phyloP scores from a whole-genome alignment of 53 echinoderm and acorn worm species.

The Holothuria leucospilota region DNA sequence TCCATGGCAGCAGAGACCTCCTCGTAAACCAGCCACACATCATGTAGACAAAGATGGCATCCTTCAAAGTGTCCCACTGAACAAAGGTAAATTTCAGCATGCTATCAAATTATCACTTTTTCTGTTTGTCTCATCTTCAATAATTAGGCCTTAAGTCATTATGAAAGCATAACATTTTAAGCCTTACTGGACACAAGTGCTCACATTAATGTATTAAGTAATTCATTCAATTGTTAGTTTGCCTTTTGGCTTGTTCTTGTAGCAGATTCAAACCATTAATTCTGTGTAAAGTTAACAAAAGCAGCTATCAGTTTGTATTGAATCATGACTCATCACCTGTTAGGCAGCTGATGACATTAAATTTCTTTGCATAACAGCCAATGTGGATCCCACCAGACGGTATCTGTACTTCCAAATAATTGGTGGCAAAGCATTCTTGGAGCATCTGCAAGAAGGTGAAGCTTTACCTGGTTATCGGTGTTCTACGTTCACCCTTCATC shows the following conservation, averaged over 20 bases:
- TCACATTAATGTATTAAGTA: no score
- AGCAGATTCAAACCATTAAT: no score
- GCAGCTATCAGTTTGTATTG: no score
- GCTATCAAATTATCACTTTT: background rate
- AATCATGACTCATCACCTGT: no score
- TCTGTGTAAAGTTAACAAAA: no score
- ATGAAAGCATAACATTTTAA: no score
- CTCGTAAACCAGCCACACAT: slow-evolving; percentile 75
- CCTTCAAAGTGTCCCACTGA: slow-evolving; percentile 71
- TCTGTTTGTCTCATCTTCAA: background rate
- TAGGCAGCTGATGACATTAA: no score
- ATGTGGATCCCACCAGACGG: slow-evolving; percentile 91
- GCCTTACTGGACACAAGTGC: no score
- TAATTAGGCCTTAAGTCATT: background rate
- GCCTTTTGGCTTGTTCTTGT: no score
- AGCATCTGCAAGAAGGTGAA: slow-evolving; percentile 94
- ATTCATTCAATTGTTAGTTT: no score
- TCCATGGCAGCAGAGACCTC: slow-evolving; percentile 37
- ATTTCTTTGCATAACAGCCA: slow-evolving; percentile 61
- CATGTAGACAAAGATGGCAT: slow-evolving; percentile 69
- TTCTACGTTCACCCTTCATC: slow-evolving; percentile 79
- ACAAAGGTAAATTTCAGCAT: slow-evolving; percentile 71
- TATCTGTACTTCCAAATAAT: slow-evolving; percentile 88
- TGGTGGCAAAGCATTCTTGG: slow-evolving; percentile 92
- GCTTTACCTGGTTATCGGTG: slow-evolving; percentile 87